Evolutionary conservation across 2,888 invertebrate genomes (phyloP), one percentile per base, ranked within the genome.

Genomic region (Caradrina clavipalpis): DNA sequence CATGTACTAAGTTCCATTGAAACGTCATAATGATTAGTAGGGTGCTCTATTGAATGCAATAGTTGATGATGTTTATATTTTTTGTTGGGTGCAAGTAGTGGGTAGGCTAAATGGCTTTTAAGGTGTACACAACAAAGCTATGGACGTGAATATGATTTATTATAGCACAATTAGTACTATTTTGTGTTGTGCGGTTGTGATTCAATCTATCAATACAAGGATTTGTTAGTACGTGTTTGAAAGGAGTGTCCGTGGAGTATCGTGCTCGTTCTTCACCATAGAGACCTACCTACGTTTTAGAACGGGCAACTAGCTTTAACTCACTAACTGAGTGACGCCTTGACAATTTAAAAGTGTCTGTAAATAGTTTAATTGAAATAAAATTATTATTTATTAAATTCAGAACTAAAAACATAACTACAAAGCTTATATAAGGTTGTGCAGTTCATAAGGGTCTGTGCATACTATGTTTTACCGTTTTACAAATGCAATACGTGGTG

Each of bases 11-110:
- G 26, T 5, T 59, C 68, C 57, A 83, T 83, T 81, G 72, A 78
- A 66, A 75, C 68, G 68, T 81, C 81, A 66, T 26, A 58, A 65
- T 81, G 75, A 81, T 81, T 50, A 57, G 65, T 80, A 11, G 42
- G 42, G 42, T 35, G 45, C 47, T 39, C 26, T 56, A 39, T 63
- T 64, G 47, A 68, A 67, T 67, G 26, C 60, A 65, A n/a, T n/a
- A 56, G 55, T 35, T 74, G 64, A 80, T 76, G 58, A 69, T 64
- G 53, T 67, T 60, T 65, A 56, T 49, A 78, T 57, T 67, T 56
- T 62, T 75, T 61, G 39, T 35, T 47, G 17, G 54, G 45, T 59
- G 51, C 49, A 19, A 19, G 13, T 58, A 8, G 13, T 47, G 13
- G 17, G 1, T 45, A 45, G 5, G 45, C 45, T 35, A 39, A 22